Base-by-base conservation (phyloP, 2,113 vertebrate species). In the Heliornis fulica region DNA sequence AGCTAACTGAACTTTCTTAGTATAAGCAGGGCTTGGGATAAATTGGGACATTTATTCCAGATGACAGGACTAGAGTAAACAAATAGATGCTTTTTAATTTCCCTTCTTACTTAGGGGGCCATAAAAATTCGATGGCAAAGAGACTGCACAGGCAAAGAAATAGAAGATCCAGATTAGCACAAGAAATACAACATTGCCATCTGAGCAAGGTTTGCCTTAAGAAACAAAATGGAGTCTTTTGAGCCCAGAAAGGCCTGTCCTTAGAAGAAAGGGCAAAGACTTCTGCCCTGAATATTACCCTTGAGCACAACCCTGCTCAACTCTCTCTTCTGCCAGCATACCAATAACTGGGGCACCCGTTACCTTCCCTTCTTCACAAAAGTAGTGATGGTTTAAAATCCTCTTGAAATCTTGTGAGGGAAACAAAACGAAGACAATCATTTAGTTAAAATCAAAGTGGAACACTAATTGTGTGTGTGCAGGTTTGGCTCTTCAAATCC, bases 21-120 rank as follows among this genome's bases (percentile, higher is more conserved):
- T 21, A 61, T 71, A 86, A 92, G 71, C 65, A 68, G 28, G 65
- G 78, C 75, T 93, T 61, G 87, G 82, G 65, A 97, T 94, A 95
- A 91, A 96, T 68, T 84, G 72, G 91, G 63, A 94, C 82, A 80
- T 94, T 96, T 94, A 97, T 94, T 95, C 95, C 92, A 94, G 83
- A 89, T 94, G 90, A 97, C 81, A 86, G 88, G 80, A 89, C 54
- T 60, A 96, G 57, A 89, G 61, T 84, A 97, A 97, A 97, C 94
- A 93, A 96, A 81, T 76, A 95, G 61, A 76, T 76, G 53, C 48
- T 89, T 94, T 96, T 85, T 95, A 92, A 92, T 96, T 91, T 86
- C 78, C 68, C 61, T 31, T 89, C 92, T 82, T 92, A 83, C 72
- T 93, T 78, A 56, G 45, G 6, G 19, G 61, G 38, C 22, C 48